These are phyloP conservation scores for Perca fluviatilis DNA, from an alignment of 2,113 vertebrate genomes.

Conservation along the genomic window DNA sequence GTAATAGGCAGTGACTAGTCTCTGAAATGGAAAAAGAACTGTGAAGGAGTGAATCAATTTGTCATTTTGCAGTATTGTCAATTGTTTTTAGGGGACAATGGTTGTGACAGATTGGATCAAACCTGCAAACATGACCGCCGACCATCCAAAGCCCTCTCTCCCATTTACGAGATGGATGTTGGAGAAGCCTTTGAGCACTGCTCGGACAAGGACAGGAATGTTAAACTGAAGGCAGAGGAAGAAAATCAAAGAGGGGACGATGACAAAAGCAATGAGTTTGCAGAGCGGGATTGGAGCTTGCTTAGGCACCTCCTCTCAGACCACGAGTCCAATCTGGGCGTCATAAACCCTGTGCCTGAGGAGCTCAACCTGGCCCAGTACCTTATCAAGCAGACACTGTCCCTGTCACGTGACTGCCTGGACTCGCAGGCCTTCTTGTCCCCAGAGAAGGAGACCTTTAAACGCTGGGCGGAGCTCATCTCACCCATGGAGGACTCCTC, in stretches of 20 bases:
- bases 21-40: constrained; percentile 45
- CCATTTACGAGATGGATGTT: constrained; percentile 97
- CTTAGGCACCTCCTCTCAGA: constrained; percentile 94
- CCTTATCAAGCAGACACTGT: constrained; percentile 97
- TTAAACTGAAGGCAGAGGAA: constrained; percentile 84
- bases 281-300: constrained; percentile 95
- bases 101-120: constrained; percentile 98
- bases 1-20: constrained; percentile 44
- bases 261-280: constrained; percentile 86
- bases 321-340: constrained; percentile 91
- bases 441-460: constrained; percentile 89
- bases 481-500: constrained; percentile 95
- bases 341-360: constrained; percentile 96
- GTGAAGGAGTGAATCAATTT: constrained; percentile 85
- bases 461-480: constrained; percentile 94
- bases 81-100: constrained; percentile 99
- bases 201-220: constrained; percentile 86
- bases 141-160: constrained; percentile 96
- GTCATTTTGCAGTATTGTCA: constrained; percentile 99
- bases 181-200: constrained; percentile 91
- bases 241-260: constrained; percentile 76
- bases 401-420: constrained; percentile 92
- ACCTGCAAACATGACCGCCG: constrained; percentile 94
- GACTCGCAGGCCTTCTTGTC: constrained; percentile 90
- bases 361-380: constrained; percentile 98